Evolutionary conservation across 1,140 invertebrate species (phyloP).

Genomic region (Temnothorax curvispinosus): DNA sequence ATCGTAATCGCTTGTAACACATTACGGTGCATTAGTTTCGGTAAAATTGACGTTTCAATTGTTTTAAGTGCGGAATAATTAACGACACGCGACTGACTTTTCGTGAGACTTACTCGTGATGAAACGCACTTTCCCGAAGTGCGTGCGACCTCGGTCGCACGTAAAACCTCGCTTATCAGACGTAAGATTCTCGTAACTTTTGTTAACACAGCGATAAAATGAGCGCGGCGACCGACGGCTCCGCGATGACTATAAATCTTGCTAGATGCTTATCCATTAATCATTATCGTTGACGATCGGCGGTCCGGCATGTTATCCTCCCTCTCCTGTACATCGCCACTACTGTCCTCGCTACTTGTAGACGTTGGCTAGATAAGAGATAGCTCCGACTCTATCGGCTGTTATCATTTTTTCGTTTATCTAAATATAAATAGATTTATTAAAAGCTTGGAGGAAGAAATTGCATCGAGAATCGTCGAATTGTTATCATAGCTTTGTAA

Average conservation of each 20-base stretch:
- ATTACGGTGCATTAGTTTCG: too few relatives aligned
- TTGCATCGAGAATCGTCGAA: neutral
- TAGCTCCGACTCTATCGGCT: neutral
- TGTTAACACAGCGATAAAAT: neutral
- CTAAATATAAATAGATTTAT: conserved; percentile 25
- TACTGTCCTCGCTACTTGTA: neutral
- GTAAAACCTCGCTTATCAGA: neutral
- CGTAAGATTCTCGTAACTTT: neutral
- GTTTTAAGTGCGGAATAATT: too few relatives aligned
- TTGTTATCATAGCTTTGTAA: neutral
- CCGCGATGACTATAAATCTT: neutral
- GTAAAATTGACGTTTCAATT: neutral
- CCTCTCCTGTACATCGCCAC: neutral
- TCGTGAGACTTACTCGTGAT: neutral
- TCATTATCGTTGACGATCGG: neutral
- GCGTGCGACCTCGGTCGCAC: neutral
- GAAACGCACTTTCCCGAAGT: neutral
- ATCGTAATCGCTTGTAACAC: too few relatives aligned
- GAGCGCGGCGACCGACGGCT: neutral
- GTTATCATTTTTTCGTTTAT: conserved; percentile 21
- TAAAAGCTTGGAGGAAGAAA: neutral
- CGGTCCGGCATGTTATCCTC: neutral
- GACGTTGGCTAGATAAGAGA: neutral
- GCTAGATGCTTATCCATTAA: neutral
- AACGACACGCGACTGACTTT: neutral